Conservation (phyloP, 2,797 vertebrate species). For the Brachyalestes nurse region DNA sequence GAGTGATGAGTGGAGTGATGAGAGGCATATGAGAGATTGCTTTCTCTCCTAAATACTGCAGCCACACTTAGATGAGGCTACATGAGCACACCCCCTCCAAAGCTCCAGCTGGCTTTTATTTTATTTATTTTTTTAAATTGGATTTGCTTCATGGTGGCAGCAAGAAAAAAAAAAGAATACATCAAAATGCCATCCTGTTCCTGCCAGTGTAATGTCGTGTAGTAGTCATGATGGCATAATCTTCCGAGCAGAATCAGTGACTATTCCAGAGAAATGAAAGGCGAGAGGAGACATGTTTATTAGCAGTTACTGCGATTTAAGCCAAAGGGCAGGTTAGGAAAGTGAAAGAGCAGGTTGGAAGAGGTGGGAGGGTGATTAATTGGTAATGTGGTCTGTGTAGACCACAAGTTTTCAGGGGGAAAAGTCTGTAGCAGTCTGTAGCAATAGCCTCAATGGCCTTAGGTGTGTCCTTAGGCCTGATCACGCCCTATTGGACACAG, state of each 20-base stretch:
- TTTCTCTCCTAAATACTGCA: background rate
- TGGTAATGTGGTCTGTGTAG: background rate
- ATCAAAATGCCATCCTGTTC: conserved; percentile 3
- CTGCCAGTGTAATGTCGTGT: too few relatives aligned
- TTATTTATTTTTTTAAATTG: background rate
- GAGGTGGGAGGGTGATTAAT: background rate
- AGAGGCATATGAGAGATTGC: background rate
- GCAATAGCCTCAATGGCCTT: background rate
- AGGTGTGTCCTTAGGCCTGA: background rate
- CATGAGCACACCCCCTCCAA: background rate
- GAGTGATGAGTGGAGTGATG: conserved; percentile 4
- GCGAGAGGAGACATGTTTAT: background rate
- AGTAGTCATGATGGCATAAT: conserved; percentile 17
- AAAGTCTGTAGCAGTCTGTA: background rate
- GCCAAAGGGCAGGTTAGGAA: background rate
- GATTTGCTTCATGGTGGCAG: background rate
- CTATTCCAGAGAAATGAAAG: background rate
- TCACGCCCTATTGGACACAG: conserved; percentile 11
- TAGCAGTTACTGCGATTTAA: background rate
- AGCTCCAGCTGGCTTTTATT: background rate
- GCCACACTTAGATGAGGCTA: background rate
- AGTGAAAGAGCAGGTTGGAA: background rate
- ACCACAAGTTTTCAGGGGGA: background rate
- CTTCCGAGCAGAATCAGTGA: background rate
- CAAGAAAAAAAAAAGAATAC: background rate